A percentile compares a stretch with the other conserved stretches of the same genome.
Evolutionary conservation across 2,888 invertebrate species (phyloP).

Genomic region (Pachycephus smyrnensis): DNA sequence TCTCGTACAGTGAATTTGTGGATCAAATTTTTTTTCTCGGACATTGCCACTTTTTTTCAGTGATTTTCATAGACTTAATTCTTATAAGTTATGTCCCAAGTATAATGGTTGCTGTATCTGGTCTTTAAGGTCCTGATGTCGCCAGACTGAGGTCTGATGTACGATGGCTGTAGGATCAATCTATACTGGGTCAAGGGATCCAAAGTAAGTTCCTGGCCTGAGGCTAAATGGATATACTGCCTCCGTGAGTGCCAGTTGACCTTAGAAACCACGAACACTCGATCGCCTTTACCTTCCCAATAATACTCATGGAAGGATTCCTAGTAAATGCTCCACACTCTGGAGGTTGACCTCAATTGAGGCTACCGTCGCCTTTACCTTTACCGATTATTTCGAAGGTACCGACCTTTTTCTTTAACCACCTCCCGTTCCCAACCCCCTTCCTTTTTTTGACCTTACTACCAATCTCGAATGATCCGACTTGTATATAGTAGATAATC

Average conservation of each 20-base stretch:
- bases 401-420: neutral
- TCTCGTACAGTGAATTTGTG: neutral
- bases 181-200: conserved; percentile 7
- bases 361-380: neutral
- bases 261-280: neutral
- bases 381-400: neutral
- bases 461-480: neutral
- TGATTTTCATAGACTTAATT: neutral
- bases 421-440: neutral
- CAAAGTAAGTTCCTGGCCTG: conserved; percentile 2
- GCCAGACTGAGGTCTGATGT: neutral
- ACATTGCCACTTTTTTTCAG: neutral
- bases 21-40: neutral
- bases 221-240: neutral
- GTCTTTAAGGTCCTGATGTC: neutral
- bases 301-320: neutral
- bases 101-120: neutral
- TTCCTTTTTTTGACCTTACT: neutral
- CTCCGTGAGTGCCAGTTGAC: conserved; percentile 1
- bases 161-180: neutral
- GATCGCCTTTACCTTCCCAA: neutral
- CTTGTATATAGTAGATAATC: neutral
- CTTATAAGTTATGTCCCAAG: neutral
- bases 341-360: neutral
- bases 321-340: neutral